Base-by-base conservation (phyloP, 2,888 invertebrate species). In the Resseliella maxima region DNA sequence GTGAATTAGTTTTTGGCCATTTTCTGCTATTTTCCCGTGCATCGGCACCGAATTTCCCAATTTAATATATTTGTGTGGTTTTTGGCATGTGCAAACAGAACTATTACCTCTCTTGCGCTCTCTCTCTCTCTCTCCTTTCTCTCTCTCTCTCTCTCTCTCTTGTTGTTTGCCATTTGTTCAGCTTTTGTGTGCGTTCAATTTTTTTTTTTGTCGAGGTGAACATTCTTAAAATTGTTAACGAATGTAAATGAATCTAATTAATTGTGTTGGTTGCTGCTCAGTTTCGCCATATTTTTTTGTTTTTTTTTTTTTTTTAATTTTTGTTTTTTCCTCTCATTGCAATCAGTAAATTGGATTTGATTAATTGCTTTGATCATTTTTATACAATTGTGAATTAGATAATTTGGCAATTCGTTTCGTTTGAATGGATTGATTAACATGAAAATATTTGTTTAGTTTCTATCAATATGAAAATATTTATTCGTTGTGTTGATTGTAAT, bases 51-150 rank as follows among this genome's bases (percentile, higher is more conserved):
- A 72, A 72, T 72, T n/a, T 72, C 72, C 27, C 72, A 72, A 31
- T 72, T 72, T 72, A 35, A 72, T 72, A 72, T 72, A 72, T 72
- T 72, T 72, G 72, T 72, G 72, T 72, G 72, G 72, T 72, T 72
- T 59, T 72, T 72, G 5, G 72, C 72, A 72, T 72, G 72, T 72
- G 31, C 31, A 27, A 59, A 27, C 72, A n/a, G 31, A 72, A 6
- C 59, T n/a, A 59, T 59, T 59, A 50, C 46, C 46, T 15, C 46
- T 18, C 15, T 1, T 50, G 8, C 46, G 18, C 8, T 41, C 46
- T n/a, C n/a, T n/a, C n/a, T n/a, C n/a, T n/a, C n/a, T n/a, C n/a
- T n/a, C n/a, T n/a, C n/a, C n/a, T n/a, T n/a, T n/a, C n/a, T n/a
- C n/a, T n/a, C n/a, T n/a, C n/a, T n/a, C n/a, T n/a, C n/a, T n/a